Evolutionary conservation across 2,113 vertebrate species (phyloP).

Genomic region (Butastur rufipennis): DNA sequence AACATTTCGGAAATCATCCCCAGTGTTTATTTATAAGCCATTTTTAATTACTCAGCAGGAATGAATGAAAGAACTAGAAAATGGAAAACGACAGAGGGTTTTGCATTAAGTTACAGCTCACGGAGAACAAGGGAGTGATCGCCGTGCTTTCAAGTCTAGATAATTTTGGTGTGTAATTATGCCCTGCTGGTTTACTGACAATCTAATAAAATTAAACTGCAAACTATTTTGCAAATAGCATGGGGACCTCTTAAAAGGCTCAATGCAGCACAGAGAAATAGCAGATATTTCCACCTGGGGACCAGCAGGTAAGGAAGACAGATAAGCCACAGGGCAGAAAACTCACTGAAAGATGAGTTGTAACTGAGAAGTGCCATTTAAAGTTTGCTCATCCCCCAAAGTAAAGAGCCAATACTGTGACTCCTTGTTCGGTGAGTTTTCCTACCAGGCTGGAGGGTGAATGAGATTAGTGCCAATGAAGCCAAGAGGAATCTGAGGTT

Average conservation of each 20-base stretch:
- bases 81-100: slow-evolving; percentile 63
- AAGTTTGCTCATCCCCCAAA: background rate
- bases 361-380: background rate
- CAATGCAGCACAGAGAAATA: background rate
- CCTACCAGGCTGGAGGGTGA: background rate
- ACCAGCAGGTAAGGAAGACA: background rate
- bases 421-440: background rate
- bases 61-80: slow-evolving; percentile 68
- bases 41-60: slow-evolving; percentile 78
- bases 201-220: background rate
- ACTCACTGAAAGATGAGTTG: background rate
- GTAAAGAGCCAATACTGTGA: background rate
- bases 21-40: slow-evolving; percentile 88
- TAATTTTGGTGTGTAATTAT: slow-evolving; percentile 37
- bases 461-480: background rate
- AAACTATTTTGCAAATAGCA: background rate
- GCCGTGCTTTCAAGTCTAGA: slow-evolving; percentile 25
- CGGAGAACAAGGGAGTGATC: slow-evolving; percentile 16
- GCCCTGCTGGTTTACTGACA: slow-evolving; percentile 20
- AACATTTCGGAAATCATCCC: slow-evolving; percentile 76
- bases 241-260: background rate
- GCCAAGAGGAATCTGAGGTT: background rate
- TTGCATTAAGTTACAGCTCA: slow-evolving; percentile 71
- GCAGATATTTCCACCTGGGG: background rate
- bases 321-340: background rate